phyloP scores from a whole-genome alignment of 30 jellyfish, hydroid and myxozoan genomes.

The Aurelia sp. region DNA sequence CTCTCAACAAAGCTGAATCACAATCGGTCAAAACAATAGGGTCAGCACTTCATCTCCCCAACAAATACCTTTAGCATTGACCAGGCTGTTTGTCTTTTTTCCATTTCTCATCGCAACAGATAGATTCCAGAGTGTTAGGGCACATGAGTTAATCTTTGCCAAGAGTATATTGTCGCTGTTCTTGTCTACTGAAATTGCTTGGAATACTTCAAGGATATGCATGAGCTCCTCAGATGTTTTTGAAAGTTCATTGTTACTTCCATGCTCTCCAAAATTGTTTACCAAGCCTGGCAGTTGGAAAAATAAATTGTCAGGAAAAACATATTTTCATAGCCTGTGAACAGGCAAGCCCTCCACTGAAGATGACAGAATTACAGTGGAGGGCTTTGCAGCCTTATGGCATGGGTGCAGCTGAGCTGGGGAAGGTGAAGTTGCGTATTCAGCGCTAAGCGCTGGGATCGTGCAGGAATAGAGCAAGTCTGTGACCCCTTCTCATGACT shows the following conservation, averaged over 20 bases:
- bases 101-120: conserved; percentile 80
- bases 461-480: too few species aligned
- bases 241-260: neutral
- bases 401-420: too few species aligned
- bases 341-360: too few species aligned
- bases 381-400: too few species aligned
- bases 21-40: too few species aligned
- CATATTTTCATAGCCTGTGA: too few species aligned
- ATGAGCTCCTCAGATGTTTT: conserved; percentile 22
- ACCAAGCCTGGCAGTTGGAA: conserved; percentile 8
- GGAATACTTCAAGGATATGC: conserved; percentile 27
- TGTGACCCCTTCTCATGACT: too few species aligned
- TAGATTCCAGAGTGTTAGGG: conserved; percentile 77
- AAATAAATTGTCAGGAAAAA: neutral
- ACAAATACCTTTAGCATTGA: conserved; percentile 90
- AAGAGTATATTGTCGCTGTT: conserved; percentile 35
- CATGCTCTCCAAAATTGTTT: conserved; percentile 1
- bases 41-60: too few species aligned
- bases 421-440: too few species aligned
- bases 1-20: too few species aligned
- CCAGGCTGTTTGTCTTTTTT: conserved; percentile 37
- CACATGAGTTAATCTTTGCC: conserved; percentile 71
- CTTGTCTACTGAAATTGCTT: neutral
- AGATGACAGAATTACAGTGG: too few species aligned
- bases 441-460: too few species aligned